Conservation (phyloP, 2,797 vertebrate genomes). For the Manis pentadactyla region DNA sequence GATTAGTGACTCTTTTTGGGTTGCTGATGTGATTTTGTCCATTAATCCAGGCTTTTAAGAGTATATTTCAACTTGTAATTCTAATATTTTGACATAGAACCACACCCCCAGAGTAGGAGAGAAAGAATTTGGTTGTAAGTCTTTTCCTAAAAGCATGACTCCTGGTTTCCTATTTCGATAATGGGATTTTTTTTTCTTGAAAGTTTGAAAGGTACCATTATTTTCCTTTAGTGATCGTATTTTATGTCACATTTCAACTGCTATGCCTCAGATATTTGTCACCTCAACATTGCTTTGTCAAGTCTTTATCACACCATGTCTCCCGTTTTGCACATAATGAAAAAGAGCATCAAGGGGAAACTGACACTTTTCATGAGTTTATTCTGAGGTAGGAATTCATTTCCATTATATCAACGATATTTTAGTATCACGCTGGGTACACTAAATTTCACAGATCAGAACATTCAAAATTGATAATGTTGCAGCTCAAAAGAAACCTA, state of each 20-base stretch:
- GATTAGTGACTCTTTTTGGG: background rate
- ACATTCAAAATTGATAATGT: slow-evolving; percentile 37
- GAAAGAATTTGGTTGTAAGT: background rate
- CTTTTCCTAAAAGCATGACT: slow-evolving; percentile 49
- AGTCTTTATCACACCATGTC: background rate
- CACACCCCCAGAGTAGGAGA: background rate
- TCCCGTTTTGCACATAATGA: slow-evolving; percentile 36
- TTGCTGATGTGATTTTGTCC: slow-evolving; percentile 41
- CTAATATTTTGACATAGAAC: slow-evolving; percentile 65
- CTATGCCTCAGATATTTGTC: slow-evolving; percentile 48
- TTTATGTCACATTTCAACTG: slow-evolving; percentile 63
- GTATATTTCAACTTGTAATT: slow-evolving; percentile 52
- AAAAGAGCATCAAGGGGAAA: slow-evolving; percentile 32
- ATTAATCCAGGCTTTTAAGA: slow-evolving; percentile 32
- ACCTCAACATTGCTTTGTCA: slow-evolving; percentile 55
- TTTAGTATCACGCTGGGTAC: slow-evolving; percentile 2
- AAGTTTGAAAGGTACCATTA: slow-evolving; percentile 54
- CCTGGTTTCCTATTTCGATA: slow-evolving; percentile 36
- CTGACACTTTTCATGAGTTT: slow-evolving; percentile 54
- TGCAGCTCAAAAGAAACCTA: slow-evolving; percentile 44
- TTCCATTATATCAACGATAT: background rate
- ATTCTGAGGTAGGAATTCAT: slow-evolving; percentile 49
- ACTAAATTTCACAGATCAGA: slow-evolving; percentile 27
- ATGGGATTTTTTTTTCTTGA: background rate
- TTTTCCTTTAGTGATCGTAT: slow-evolving; percentile 15